Evolutionary conservation across 2,888 invertebrate genomes (phyloP), one percentile per base, ranked within the genome.

Genomic region (Pseudeuparius sepicola): DNA sequence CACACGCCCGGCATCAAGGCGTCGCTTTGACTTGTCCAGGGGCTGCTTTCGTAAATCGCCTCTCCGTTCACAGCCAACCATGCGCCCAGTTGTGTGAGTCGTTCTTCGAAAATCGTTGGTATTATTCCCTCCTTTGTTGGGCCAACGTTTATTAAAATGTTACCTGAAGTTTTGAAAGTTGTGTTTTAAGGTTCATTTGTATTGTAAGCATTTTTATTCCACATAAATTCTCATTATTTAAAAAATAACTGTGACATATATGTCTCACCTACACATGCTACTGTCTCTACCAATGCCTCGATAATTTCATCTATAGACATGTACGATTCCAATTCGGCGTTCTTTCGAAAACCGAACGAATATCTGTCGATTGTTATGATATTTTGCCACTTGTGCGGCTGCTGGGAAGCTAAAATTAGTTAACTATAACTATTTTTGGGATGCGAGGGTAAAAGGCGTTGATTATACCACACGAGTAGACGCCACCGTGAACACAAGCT

Each of bases 351-450:
- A 0, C 92, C 92, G 90, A 90, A 93, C 0, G 92, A 89, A 12
- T 65, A 52, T 45, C 69, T 73, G 54, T 97, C 96, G 24, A 97
- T 66, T 0, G 94, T 90, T 71, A 94, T 83, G 13, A 85, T 85
- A 59, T 94, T 94, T 62, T 96, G 96, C 92, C 93, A 97, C 64
- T 97, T 97, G 52, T 87, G 88, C 1, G 59, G 44, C 49, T 73
- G 72, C 6, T 81, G 59, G 9, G 68, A 61, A 25, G 77, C 78
- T 75, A n/a, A n/a, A n/a, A n/a, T n/a, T n/a, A n/a, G n/a, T n/a
- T n/a, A n/a, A n/a, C n/a, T n/a, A n/a, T n/a, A n/a, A n/a, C n/a
- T n/a, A n/a, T n/a, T n/a, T n/a, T n/a, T n/a, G n/a, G n/a, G n/a
- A n/a, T n/a, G n/a, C n/a, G n/a, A n/a, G n/a, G n/a, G n/a, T n/a